phyloP scores from a whole-genome alignment of 2,797 vertebrate genomes.

The Microcaecilia unicolor region DNA sequence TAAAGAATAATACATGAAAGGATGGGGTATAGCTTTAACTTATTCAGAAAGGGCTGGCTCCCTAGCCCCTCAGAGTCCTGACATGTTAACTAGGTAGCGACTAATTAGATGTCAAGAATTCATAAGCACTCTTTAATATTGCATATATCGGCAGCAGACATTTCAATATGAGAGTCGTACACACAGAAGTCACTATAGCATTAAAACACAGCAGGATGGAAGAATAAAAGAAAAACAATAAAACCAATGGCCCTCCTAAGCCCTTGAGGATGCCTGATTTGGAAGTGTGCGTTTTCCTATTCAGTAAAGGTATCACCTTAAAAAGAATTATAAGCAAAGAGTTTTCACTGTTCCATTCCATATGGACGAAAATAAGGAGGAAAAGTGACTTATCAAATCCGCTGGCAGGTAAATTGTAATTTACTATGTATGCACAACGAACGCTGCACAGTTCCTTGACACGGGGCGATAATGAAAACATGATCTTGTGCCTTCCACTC shows the following conservation, averaged over 20 bases:
- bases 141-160: slow-evolving; percentile 94
- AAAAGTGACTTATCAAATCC: slow-evolving; percentile 73
- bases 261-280: slow-evolving; percentile 73
- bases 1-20: slow-evolving; percentile 90
- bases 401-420: slow-evolving; percentile 82
- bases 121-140: slow-evolving; percentile 99
- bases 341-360: slow-evolving; percentile 45
- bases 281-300: slow-evolving; percentile 71
- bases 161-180: slow-evolving; percentile 95
- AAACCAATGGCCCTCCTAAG: slow-evolving; percentile 83
- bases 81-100: slow-evolving; percentile 94
- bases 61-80: slow-evolving; percentile 81
- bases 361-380: slow-evolving; percentile 49
- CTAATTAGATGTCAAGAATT: slow-evolving; percentile 99
- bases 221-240: slow-evolving; percentile 73
- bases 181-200: slow-evolving; percentile 84
- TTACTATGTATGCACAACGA: slow-evolving; percentile 82
- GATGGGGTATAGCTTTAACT: slow-evolving; percentile 73
- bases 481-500: slow-evolving; percentile 66
- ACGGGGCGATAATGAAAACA: slow-evolving; percentile 75
- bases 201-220: slow-evolving; percentile 71
- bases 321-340: slow-evolving; percentile 67
- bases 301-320: slow-evolving; percentile 73
- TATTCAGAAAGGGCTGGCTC: slow-evolving; percentile 84
- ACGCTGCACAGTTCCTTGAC: slow-evolving; percentile 70